phyloP scores from a whole-genome alignment of 1,140 invertebrate genomes.

The Dreissena polymorpha region DNA sequence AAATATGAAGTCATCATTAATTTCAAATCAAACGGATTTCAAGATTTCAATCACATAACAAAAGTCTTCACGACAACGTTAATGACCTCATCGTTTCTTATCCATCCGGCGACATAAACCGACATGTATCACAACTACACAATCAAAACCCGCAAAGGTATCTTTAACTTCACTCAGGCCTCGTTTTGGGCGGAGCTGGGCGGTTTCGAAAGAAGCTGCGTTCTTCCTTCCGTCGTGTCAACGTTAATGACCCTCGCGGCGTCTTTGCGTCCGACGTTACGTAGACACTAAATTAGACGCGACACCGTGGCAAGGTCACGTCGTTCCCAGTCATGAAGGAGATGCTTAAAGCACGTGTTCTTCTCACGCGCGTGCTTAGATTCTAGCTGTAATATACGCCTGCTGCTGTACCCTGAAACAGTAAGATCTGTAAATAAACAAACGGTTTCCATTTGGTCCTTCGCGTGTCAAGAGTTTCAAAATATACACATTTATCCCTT shows the following conservation, averaged over 20 bases:
- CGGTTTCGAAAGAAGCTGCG: conserved; percentile 8
- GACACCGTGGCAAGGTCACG: conserved; percentile 20
- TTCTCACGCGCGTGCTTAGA: conserved; percentile 53
- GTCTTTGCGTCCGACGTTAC: conserved; percentile 42
- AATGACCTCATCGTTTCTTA: too few species aligned
- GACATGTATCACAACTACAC: too few species aligned
- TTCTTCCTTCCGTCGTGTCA: conserved; percentile 44
- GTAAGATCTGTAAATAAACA: not conserved
- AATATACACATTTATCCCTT: not conserved
- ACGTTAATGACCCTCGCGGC: conserved; percentile 33
- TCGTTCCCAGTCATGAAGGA: conserved; percentile 48
- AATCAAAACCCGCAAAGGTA: too few species aligned
- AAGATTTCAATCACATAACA: too few species aligned
- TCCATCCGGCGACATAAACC: too few species aligned
- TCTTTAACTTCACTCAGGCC: not conserved
- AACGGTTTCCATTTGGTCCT: not conserved
- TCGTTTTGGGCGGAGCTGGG: not conserved
- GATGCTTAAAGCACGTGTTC: conserved; percentile 47
- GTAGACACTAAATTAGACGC: conserved; percentile 35
- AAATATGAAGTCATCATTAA: too few species aligned
- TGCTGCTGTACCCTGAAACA: conserved; percentile 62
- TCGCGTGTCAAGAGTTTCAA: not conserved
- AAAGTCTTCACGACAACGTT: too few species aligned
- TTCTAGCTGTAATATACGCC: conserved; percentile 61
- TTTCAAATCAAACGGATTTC: too few species aligned